Conservation (phyloP, 2,113 vertebrate genomes). For the human region GRCh38 chr12:53893501-53894000, state of each 20-base stretch:
- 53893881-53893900: too few species aligned
- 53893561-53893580: background rate
- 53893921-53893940: too few species aligned
- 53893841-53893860: too few species aligned
- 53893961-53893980: too few species aligned
- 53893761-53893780: too few species aligned
- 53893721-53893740: background rate
- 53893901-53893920: too few species aligned
- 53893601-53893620: constrained; percentile 20
- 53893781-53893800: too few species aligned
- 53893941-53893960: too few species aligned
- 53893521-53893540: background rate
- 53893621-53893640: background rate
- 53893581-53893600: constrained; percentile 32
- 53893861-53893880: too few species aligned
- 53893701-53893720: background rate
- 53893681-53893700: background rate
- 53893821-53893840: too few species aligned
- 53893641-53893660: background rate
- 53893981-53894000: too few species aligned
- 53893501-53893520: background rate
- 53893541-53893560: background rate
- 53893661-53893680: background rate
- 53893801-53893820: too few species aligned
- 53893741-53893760: background rate